Conservation (phyloP, 2,888 invertebrate genomes). For the Metellina segmentata region DNA sequence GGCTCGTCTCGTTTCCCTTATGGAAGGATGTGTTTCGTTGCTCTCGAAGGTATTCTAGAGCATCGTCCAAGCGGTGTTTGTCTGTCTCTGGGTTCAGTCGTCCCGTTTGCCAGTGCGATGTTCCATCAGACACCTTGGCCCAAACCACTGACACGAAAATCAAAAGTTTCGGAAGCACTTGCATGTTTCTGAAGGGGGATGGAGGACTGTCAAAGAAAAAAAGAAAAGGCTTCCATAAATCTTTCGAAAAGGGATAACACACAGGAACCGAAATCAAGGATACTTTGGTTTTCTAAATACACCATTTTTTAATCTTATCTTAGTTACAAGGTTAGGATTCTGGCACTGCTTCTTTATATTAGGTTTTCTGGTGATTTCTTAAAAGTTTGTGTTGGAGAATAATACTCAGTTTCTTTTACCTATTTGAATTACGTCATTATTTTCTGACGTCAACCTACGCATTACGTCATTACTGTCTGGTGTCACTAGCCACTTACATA, state of each 20-base stretch:
- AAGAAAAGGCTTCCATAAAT: slow-evolving; percentile 50
- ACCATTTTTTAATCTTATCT: background rate
- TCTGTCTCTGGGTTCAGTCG: background rate
- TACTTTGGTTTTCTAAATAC: too few species aligned
- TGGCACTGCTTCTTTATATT: too few species aligned
- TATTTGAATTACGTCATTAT: too few species aligned
- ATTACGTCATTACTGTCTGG: too few species aligned
- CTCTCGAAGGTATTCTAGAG: background rate
- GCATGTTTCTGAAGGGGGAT: slow-evolving; percentile 41
- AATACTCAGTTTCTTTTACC: too few species aligned
- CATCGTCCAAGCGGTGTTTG: background rate
- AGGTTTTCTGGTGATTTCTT: too few species aligned
- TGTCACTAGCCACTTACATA: too few species aligned
- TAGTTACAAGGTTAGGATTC: background rate
- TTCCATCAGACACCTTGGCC: background rate
- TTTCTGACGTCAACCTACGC: too few species aligned
- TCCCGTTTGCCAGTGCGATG: slow-evolving; percentile 1
- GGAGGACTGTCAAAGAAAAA: slow-evolving; percentile 67
- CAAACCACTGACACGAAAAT: slow-evolving; percentile 25
- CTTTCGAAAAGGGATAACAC: slow-evolving; percentile 14
- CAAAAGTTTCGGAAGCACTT: slow-evolving; percentile 38
- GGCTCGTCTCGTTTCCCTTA: background rate
- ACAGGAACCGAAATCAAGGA: background rate
- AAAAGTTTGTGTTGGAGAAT: too few species aligned
- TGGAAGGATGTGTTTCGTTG: background rate